Evolutionary conservation across 2,113 vertebrate species (phyloP).

Genomic region (Choloepus hoffmanni): DNA sequence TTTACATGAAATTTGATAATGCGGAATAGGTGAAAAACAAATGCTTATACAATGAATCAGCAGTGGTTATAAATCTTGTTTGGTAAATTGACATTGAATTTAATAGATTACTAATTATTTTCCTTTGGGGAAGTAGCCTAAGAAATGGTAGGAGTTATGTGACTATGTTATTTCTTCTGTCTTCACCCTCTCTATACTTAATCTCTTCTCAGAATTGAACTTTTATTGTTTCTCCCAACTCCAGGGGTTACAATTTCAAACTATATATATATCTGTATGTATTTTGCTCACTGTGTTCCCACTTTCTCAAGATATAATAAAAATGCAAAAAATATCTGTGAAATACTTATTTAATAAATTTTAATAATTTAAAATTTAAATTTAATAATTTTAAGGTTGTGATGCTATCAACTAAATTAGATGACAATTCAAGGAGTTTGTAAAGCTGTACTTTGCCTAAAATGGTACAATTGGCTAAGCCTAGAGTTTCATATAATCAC

Average conservation of each 20-base stretch:
- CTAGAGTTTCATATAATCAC: neutral
- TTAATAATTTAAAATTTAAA: neutral
- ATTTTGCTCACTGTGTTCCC: neutral
- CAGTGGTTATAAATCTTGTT: neutral
- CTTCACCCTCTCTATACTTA: neutral
- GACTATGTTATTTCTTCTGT: neutral
- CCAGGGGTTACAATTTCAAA: neutral
- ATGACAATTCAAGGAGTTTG: neutral
- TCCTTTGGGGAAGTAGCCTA: neutral
- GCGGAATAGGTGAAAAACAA: neutral
- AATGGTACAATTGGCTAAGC: neutral
- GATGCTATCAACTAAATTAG: neutral
- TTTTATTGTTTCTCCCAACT: neutral
- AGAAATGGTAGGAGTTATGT: neutral
- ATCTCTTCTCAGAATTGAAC: neutral
- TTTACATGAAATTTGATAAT: neutral
- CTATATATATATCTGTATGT: neutral
- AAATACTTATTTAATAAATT: conserved; percentile 18
- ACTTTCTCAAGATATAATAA: neutral
- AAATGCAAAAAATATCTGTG: neutral
- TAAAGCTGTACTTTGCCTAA: neutral
- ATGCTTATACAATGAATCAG: neutral
- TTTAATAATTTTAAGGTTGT: neutral
- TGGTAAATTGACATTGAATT: neutral
- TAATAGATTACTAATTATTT: neutral